phyloP scores from a whole-genome alignment of 2,888 invertebrate genomes.

The Troides oblongomaculatus region DNA sequence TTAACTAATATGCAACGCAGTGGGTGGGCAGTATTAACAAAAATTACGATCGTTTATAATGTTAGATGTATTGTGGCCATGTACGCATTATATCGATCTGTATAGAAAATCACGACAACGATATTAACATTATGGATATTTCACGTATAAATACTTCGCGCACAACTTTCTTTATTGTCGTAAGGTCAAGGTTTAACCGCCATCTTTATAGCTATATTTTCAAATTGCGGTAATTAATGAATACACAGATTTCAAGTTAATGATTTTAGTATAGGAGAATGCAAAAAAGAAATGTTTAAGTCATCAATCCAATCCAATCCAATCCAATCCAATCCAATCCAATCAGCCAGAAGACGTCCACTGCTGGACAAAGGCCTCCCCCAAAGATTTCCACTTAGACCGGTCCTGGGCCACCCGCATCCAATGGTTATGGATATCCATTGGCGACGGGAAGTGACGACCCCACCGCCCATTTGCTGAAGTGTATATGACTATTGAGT shows the following conservation, averaged over 20 bases:
- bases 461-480: too few relatives aligned
- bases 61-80: conserved; percentile 15
- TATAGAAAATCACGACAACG: conserved; percentile 20
- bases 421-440: too few relatives aligned
- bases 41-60: conserved; percentile 18
- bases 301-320: too few relatives aligned
- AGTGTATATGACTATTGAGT: too few relatives aligned
- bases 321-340: too few relatives aligned
- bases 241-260: neutral
- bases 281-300: neutral
- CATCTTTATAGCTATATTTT: neutral
- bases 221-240: neutral
- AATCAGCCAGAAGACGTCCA: too few relatives aligned
- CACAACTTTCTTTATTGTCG: neutral
- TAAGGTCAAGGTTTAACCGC: neutral
- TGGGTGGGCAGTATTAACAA: conserved; percentile 25
- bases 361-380: too few relatives aligned
- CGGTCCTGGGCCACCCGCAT: too few relatives aligned
- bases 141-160: conserved; percentile 12
- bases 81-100: conserved; percentile 18
- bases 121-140: conserved; percentile 12
- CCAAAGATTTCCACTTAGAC: too few relatives aligned
- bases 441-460: too few relatives aligned
- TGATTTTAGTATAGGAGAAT: neutral
- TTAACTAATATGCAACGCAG: conserved; percentile 22